Conservation (phyloP, 2,797 vertebrate species). For the Lagorchestes hirsutus region DNA sequence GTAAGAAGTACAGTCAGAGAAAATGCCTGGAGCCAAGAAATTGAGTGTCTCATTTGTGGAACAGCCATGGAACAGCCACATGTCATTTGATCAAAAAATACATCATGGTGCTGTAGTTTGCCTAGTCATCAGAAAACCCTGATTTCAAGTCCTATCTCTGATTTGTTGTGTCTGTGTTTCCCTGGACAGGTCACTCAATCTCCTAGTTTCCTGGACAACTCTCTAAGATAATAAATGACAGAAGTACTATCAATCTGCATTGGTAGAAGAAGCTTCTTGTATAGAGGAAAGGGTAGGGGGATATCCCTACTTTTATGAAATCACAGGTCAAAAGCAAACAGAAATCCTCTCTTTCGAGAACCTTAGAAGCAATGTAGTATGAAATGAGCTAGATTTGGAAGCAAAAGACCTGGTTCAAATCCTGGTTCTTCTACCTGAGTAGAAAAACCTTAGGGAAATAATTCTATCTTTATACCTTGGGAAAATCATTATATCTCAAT, state of each 20-base stretch:
- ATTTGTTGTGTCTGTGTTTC: not conserved
- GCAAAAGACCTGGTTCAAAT: not conserved
- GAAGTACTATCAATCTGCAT: not conserved
- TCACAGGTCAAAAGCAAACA: not conserved
- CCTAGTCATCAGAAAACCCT: not conserved
- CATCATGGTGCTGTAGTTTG: not conserved
- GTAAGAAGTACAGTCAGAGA: too few species aligned
- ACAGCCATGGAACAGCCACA: too few species aligned
- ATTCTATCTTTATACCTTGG: not conserved
- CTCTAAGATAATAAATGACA: not conserved
- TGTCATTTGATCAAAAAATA: not conserved
- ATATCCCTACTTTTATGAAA: not conserved
- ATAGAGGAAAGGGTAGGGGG: not conserved
- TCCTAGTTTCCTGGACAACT: not conserved
- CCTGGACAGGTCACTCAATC: not conserved
- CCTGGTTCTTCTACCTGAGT: not conserved
- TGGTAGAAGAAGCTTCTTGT: not conserved
- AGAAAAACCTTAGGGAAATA: not conserved
- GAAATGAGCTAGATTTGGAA: not conserved
- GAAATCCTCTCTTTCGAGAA: not conserved
- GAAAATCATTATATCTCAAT: constrained; percentile 4
- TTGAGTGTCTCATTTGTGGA: too few species aligned
- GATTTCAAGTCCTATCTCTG: not conserved
- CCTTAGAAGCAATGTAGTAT: not conserved
- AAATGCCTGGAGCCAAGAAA: too few species aligned